Conservation (phyloP, 2,888 invertebrate species). For the Drosophila meridionalis region DNA sequence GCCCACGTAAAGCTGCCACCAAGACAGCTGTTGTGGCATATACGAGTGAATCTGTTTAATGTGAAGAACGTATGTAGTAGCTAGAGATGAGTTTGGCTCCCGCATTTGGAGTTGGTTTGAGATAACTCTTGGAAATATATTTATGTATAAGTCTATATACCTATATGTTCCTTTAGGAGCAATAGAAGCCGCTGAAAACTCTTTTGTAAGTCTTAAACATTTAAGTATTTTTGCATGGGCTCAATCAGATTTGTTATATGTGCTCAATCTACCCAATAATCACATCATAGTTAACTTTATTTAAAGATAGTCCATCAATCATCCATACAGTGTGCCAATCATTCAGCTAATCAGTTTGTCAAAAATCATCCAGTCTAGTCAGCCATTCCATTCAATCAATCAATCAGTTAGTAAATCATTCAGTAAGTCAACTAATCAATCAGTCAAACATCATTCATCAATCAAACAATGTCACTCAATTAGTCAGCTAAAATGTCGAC, state of each 20-base stretch:
- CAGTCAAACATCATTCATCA: too few species aligned
- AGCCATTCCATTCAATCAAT: neutral
- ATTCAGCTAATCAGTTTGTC: neutral
- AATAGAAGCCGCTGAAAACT: neutral
- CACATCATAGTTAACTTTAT: too few species aligned
- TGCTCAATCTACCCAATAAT: too few species aligned
- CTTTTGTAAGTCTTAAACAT: neutral
- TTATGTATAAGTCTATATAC: too few species aligned
- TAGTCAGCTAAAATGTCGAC: neutral
- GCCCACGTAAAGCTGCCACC: constrained; percentile 4
- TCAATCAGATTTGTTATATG: too few species aligned
- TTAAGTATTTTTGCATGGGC: neutral
- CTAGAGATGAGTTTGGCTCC: neutral
- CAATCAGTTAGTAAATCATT: neutral
- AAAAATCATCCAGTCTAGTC: neutral
- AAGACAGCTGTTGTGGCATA: constrained; percentile 33
- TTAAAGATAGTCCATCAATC: too few species aligned
- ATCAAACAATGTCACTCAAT: neutral
- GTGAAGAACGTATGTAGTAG: neutral
- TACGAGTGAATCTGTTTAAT: constrained; percentile 10
- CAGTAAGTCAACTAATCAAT: neutral
- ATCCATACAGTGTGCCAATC: neutral
- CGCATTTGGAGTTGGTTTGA: too few species aligned
- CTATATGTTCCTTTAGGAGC: too few species aligned
- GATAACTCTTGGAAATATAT: too few species aligned